phyloP scores from a whole-genome alignment of 1,140 invertebrate genomes.

The Oryctes rhinoceros region DNA sequence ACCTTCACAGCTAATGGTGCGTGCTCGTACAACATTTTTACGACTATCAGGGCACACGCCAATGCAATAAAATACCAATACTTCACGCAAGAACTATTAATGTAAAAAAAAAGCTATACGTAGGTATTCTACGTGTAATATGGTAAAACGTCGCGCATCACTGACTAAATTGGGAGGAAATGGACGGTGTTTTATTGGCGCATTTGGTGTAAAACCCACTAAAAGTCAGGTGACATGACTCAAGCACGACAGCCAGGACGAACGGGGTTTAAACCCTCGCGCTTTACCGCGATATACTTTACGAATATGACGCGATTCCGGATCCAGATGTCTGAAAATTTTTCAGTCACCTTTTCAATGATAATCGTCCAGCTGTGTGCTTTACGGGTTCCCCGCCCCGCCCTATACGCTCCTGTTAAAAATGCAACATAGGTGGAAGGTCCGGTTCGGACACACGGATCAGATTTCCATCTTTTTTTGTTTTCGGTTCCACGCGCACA shows the following conservation, averaged over 20 bases:
- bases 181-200: conserved; percentile 51
- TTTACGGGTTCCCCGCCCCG: background rate
- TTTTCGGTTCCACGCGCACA: background rate
- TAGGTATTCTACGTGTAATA: background rate
- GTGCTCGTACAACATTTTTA: conserved; percentile 18
- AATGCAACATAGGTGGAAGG: background rate
- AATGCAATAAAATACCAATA: conserved; percentile 25
- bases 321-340: conserved; percentile 43
- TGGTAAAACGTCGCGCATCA: conserved; percentile 40
- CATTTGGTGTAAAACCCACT: conserved; percentile 49
- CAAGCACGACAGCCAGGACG: conserved; percentile 28
- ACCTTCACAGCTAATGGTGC: conserved; percentile 16
- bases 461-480: conserved; percentile 10
- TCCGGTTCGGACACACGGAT: conserved; percentile 24
- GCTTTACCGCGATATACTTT: background rate
- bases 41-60: conserved; percentile 17
- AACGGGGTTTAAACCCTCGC: conserved; percentile 39
- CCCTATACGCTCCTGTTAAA: background rate
- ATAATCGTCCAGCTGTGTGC: conserved; percentile 26
- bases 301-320: conserved; percentile 37
- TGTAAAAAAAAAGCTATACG: background rate
- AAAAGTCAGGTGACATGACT: conserved; percentile 49
- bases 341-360: conserved; percentile 30
- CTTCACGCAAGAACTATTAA: background rate
- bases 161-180: conserved; percentile 46